Conservation (phyloP, 1,140 invertebrate species). For the Manduca sexta region DNA sequence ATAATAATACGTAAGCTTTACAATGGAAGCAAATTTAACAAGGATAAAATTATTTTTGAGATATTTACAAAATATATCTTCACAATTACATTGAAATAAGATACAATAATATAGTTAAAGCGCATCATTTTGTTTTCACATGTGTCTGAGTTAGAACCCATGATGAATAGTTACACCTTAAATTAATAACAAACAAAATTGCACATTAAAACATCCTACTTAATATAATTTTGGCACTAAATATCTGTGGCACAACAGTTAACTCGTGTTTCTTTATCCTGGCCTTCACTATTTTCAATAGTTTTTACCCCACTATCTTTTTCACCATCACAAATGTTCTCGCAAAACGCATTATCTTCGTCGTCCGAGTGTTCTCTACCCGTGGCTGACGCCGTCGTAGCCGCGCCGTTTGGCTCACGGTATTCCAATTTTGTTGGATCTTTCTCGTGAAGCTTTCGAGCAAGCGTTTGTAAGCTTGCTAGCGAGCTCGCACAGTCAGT, state of each 20-base stretch:
- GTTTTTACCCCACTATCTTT: slow-evolving; percentile 59
- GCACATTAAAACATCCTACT: slow-evolving; percentile 72
- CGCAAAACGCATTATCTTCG: slow-evolving; percentile 47
- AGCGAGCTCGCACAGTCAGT: slow-evolving; percentile 95
- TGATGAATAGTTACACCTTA: slow-evolving; percentile 59
- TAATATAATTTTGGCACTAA: slow-evolving; percentile 75
- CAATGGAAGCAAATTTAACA: slow-evolving; percentile 68
- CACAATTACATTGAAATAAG: slow-evolving; percentile 46
- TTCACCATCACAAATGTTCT: slow-evolving; percentile 49
- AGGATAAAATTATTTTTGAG: slow-evolving; percentile 58
- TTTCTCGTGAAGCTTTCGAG: slow-evolving; percentile 87
- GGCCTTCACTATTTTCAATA: slow-evolving; percentile 58
- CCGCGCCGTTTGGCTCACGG: slow-evolving; percentile 64
- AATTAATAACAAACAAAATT: slow-evolving; percentile 71
- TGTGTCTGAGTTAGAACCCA: slow-evolving; percentile 51
- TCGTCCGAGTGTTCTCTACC: slow-evolving; percentile 62
- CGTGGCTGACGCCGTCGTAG: slow-evolving; percentile 24
- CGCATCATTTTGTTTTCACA: slow-evolving; percentile 68
- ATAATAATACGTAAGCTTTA: slow-evolving; percentile 52
- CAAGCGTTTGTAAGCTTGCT: slow-evolving; percentile 85
- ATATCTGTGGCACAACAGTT: slow-evolving; percentile 74
- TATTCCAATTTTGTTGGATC: slow-evolving; percentile 83
- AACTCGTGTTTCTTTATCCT: slow-evolving; percentile 58
- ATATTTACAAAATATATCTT: slow-evolving; percentile 60
- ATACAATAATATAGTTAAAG: slow-evolving; percentile 63